A percentile compares a stretch with the other conserved stretches of the same genome.
These are phyloP conservation scores for Eleutherodactylus coqui DNA, from an alignment of 2,797 vertebrate species.

Conservation along the genomic window DNA sequence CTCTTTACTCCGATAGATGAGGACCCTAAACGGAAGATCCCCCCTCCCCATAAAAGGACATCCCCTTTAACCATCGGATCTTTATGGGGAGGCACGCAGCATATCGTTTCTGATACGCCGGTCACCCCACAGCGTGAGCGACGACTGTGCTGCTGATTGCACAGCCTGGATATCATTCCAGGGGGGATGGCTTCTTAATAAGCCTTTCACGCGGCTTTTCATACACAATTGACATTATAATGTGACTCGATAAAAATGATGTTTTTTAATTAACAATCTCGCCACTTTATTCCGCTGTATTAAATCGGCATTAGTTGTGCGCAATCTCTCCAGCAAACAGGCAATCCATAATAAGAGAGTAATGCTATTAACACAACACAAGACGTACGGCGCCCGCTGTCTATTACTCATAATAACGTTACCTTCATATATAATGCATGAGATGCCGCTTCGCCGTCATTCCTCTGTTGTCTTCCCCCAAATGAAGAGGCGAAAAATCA, in stretches of 20 bases:
- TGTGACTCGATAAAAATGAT: slow-evolving; percentile 49
- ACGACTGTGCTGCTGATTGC: neutral
- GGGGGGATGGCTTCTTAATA: neutral
- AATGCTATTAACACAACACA: slow-evolving; percentile 39
- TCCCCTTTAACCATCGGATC: neutral
- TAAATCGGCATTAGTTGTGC: slow-evolving; percentile 50
- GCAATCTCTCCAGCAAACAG: slow-evolving; percentile 39
- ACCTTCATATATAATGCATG: slow-evolving; percentile 39
- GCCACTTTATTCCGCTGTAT: slow-evolving; percentile 48
- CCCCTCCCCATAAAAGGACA: too few species aligned
- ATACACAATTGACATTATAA: slow-evolving; percentile 50
- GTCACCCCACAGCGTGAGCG: neutral
- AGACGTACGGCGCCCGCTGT: slow-evolving; percentile 3
- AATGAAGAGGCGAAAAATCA: neutral
- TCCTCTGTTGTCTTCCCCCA: slow-evolving; percentile 10
- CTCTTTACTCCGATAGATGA: too few species aligned
- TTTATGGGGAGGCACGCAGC: neutral
- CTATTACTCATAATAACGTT: slow-evolving; percentile 42
- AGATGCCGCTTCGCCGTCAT: neutral
- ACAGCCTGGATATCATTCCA: neutral
- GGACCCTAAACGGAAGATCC: too few species aligned
- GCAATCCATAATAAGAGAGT: slow-evolving; percentile 35
- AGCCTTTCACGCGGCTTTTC: slow-evolving; percentile 21
- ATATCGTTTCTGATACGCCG: neutral
- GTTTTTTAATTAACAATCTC: slow-evolving; percentile 56